phyloP scores from a whole-genome alignment of 2,888 invertebrate genomes.

The Acheta domesticus region DNA sequence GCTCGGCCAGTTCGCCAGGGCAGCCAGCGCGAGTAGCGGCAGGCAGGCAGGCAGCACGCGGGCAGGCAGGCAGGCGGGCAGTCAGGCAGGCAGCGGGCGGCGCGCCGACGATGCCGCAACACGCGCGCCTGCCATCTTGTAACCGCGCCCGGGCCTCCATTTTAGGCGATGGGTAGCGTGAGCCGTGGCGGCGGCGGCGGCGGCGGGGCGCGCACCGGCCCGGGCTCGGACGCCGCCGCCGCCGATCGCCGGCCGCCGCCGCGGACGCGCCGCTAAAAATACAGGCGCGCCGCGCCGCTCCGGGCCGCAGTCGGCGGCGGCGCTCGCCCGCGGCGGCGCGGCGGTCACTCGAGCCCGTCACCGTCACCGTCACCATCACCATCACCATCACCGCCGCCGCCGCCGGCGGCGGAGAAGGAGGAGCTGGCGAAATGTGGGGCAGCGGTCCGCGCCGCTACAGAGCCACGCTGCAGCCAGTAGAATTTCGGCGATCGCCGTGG shows the following conservation, averaged over 20 bases:
- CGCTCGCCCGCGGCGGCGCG: neutral
- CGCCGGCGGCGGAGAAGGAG: neutral
- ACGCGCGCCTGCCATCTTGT: conserved; percentile 35
- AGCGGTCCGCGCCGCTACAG: neutral
- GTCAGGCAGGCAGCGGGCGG: neutral
- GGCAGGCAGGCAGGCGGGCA: neutral
- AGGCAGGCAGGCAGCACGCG: neutral
- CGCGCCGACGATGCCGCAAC: neutral
- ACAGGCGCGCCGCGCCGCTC: neutral
- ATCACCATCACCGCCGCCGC: neutral
- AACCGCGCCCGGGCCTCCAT: conserved; percentile 43
- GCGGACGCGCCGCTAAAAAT: neutral
- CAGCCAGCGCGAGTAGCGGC: too few relatives aligned
- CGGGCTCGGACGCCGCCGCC: neutral
- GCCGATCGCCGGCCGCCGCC: neutral
- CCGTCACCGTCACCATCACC: neutral
- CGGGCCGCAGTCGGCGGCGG: neutral
- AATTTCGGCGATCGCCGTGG: too few relatives aligned
- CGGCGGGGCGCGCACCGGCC: neutral
- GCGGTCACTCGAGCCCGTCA: neutral
- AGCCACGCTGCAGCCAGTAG: too few relatives aligned
- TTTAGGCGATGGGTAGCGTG: conserved; percentile 46
- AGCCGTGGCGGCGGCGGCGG: conserved; percentile 26
- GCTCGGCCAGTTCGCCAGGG: neutral
- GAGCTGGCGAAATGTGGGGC: neutral